phyloP scores from a whole-genome alignment of 2,888 invertebrate genomes.

The Agrotis ipsilon region DNA sequence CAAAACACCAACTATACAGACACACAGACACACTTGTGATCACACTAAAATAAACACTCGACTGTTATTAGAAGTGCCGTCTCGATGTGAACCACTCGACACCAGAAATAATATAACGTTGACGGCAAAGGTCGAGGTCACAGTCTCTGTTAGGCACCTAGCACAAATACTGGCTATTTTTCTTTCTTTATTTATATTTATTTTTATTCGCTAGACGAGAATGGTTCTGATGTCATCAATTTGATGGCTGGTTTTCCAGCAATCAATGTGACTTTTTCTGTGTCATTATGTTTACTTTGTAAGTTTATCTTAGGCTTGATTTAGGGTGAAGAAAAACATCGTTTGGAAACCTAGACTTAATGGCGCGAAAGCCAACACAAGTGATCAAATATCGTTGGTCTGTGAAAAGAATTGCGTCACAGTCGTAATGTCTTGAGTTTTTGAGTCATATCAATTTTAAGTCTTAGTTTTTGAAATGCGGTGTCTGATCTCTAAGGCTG shows the following conservation, averaged over 20 bases:
- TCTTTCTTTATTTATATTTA: neutral
- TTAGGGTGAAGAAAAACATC: neutral
- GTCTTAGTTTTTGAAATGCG: neutral
- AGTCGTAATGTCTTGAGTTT: neutral
- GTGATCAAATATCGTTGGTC: neutral
- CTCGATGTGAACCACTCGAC: constrained; percentile 16
- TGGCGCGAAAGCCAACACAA: neutral
- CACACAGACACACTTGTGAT: neutral
- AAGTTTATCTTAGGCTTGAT: constrained; percentile 13
- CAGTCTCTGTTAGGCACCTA: neutral
- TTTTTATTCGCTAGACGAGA: neutral
- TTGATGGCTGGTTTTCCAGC: constrained; percentile 9
- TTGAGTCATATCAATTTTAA: neutral
- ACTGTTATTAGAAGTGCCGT: constrained; percentile 26
- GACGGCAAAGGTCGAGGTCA: constrained; percentile 29
- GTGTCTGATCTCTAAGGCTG: neutral
- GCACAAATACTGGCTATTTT: constrained; percentile 19
- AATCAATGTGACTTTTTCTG: constrained; percentile 18
- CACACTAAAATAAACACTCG: constrained; percentile 24
- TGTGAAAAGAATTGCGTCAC: neutral
- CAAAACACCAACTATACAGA: neutral
- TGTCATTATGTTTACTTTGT: constrained; percentile 24
- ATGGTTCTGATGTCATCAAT: constrained; percentile 6
- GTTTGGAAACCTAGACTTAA: neutral
- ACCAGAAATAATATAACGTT: constrained; percentile 30